A percentile compares a stretch with the other conserved stretches of the same genome.
Conservation (phyloP, 2,888 invertebrate genomes). For the Amphipoea lucens region DNA sequence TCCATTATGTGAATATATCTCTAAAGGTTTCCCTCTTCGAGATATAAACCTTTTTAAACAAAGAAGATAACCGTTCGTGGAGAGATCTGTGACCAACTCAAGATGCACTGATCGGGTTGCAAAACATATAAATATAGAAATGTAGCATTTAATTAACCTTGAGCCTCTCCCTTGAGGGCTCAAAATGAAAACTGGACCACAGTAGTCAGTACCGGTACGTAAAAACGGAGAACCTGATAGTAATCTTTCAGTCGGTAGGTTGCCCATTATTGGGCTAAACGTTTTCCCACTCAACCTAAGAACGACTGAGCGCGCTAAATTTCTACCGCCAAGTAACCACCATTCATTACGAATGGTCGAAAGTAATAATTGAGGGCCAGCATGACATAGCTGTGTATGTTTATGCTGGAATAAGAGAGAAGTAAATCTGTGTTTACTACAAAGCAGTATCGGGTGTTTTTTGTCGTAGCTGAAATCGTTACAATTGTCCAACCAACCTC, state of each 20-base stretch:
- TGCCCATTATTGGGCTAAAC: background rate
- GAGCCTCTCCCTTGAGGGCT: conserved; percentile 1
- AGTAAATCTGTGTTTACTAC: no score
- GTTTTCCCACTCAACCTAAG: conserved; percentile 3
- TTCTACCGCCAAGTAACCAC: conserved; percentile 1
- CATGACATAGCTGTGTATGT: background rate
- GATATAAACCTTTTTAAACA: background rate
- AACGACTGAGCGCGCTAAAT: no score
- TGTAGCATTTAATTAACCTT: background rate
- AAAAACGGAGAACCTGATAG: background rate
- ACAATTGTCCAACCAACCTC: no score
- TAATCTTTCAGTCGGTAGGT: background rate
- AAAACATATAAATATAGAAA: background rate
- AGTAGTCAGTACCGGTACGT: conserved; percentile 2
- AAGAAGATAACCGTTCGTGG: background rate
- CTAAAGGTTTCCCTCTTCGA: conserved; percentile 1
- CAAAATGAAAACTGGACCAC: background rate
- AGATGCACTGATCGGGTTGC: conserved; percentile 4
- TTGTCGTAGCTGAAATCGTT: no score
- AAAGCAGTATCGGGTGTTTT: no score
- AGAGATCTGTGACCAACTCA: conserved; percentile 3
- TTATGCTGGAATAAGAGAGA: background rate
- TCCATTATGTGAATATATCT: background rate
- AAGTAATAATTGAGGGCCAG: background rate
- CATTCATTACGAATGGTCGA: background rate